Base-by-base conservation (phyloP, 2,888 invertebrate species). In the Epsilonema sp. region DNA sequence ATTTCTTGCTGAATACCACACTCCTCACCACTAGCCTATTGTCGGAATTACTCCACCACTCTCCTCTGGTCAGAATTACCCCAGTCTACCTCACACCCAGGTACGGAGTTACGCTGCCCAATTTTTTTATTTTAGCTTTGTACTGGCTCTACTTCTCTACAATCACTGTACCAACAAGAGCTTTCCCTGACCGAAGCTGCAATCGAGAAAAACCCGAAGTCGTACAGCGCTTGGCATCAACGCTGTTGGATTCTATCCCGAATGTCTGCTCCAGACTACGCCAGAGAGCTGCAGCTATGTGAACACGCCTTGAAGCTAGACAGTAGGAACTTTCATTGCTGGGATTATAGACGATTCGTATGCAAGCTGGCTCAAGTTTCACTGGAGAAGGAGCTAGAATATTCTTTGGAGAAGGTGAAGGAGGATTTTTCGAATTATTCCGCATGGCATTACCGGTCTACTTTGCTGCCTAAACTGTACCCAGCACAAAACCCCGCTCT, bases 401-500 rank as follows among this genome's bases (percentile, higher is more conserved):
- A 59, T 45, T 58, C 61, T 22, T 81, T 81, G 2, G 77, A 79
- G 51, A 82, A 89, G 63, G 80, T 97, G 54, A 73, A 78, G 58
- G 77, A 77, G 31, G 97, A 99, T 67, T 92, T 97, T 67, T 94
- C 94, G 1, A 99, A 99, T 68, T 99, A 92, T 69, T 94, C 94
- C 0, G 89, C 94, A 0, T 99, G 97, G 97, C 94, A 97, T 71
- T 89, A 92, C 64, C 76, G 94, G 47, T 89, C 89, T 65, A 82
- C 80, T 66, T 71, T 31, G 8, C 16, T 31, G 31, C 16, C 31
- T 31, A 31, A 31, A 31, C 31, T 31, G 8, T 16, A 16, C 16
- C 31, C 31, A 11, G 31, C 8, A 11, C 31, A 8, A 16, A 16
- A 31, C 8, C 8, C 31, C 16, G 16, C 8, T 11, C 31, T 31